Base-by-base conservation (phyloP, 92 coral and sea anemone species). In the Porites cylindrica region DNA sequence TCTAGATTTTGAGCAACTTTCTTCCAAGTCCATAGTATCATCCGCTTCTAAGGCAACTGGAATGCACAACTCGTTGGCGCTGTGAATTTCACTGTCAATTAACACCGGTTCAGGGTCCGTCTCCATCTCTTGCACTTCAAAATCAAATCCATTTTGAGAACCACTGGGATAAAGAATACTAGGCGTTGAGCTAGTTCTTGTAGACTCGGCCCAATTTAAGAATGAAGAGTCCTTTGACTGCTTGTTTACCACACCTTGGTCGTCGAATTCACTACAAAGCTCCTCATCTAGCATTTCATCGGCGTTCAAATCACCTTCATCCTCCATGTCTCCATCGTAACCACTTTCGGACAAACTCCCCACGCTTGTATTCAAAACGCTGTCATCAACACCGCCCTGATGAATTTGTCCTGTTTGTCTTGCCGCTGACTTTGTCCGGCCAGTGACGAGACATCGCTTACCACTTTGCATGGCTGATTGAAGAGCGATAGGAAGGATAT, bases 281-380 rank as follows among this genome's bases (percentile, higher is more conserved):
- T 87, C 95, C 54, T 88, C 96, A 38, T 85, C 96, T 51, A 70
- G 79, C 84, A 68, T 76, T 65, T 95, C 96, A 19, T 90, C 91
- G 51, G 70, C 89, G 68, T 84, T 69, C 63, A 82, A 80, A 18
- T 97, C 99, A 1, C 94, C 99, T 62, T 95, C 94, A 72, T 97
- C 99, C 64, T 97, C 99, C 85, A 91, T 91, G 56, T 97, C 99
- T 32, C 99, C 99, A 3, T 97, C 99, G 71, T 97, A 97, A 75
- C 98, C 99, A 53, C 98, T 93, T 75, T 96, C 98, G 1, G 98
- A 92, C 62, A 93, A 71, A 58, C 94, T 84, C 61, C 98, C 70
- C 12, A 91, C 78, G 56, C 95, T 92, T 51, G 83, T 67, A 43
- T 92, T 88, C 11, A 94, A 77, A 62, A 85, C 80, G 72, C 92